phyloP scores from a whole-genome alignment of 2,113 vertebrate species.

The Leptocoma aspasia region DNA sequence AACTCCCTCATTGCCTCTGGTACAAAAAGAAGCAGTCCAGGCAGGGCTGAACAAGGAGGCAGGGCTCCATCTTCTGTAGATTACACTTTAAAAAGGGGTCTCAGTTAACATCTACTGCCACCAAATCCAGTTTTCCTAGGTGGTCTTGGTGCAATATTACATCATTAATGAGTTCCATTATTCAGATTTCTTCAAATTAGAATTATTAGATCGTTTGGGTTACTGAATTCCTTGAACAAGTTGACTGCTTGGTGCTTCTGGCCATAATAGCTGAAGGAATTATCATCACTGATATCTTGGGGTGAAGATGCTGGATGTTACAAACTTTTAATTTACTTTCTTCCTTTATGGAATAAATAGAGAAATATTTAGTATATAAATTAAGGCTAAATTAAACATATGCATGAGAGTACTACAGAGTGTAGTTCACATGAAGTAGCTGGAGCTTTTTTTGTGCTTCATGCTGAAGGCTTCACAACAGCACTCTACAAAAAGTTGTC shows the following conservation, averaged over 20 bases:
- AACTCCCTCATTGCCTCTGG: not conserved
- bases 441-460: not conserved
- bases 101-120: not conserved
- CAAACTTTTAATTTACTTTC: not conserved
- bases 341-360: not conserved
- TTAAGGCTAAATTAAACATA: not conserved
- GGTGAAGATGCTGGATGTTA: not conserved
- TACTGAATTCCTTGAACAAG: not conserved
- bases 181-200: not conserved
- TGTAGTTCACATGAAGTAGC: accelerated
- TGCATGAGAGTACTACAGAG: not conserved
- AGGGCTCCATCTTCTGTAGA: not conserved
- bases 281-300: not conserved
- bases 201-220: not conserved
- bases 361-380: not conserved
- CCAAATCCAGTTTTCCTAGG: not conserved
- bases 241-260: not conserved
- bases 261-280: not conserved
- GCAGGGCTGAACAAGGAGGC: not conserved
- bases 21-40: not conserved
- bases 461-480: not conserved
- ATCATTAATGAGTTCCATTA: not conserved
- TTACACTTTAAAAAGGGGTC: not conserved
- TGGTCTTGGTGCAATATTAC: not conserved
- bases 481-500: not conserved